phyloP scores from a whole-genome alignment of 2,797 vertebrate genomes.

The Gambelia wislizenii region DNA sequence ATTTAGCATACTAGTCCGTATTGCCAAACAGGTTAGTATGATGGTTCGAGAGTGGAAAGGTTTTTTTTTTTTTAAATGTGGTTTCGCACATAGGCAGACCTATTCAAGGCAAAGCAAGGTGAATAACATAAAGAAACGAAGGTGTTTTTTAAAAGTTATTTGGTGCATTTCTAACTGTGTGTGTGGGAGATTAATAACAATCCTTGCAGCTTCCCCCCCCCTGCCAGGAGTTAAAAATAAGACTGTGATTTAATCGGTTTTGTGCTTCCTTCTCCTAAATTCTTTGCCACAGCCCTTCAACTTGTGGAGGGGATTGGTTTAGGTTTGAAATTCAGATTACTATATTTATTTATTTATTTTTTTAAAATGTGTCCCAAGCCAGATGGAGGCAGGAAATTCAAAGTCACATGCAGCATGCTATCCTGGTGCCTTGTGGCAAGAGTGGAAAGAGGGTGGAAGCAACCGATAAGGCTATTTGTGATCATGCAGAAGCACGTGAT shows the following conservation, averaged over 20 bases:
- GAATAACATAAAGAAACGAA: not conserved
- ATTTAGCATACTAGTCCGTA: conserved; percentile 7
- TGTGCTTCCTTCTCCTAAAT: accelerated
- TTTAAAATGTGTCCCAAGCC: not conserved
- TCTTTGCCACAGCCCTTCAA: not conserved
- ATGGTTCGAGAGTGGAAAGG: conserved; percentile 33
- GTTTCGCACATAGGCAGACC: not conserved
- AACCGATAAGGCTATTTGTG: not conserved
- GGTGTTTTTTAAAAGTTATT: not conserved
- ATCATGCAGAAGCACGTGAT: not conserved
- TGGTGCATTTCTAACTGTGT: accelerated
- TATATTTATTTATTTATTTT: not conserved
- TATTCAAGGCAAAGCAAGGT: not conserved
- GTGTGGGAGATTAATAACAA: not conserved
- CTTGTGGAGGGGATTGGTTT: not conserved
- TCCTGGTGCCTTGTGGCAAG: accelerated
- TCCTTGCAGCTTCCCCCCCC: not conserved
- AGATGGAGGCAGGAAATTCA: not conserved
- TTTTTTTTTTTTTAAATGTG: accelerated
- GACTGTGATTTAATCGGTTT: not conserved
- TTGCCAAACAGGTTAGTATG: conserved; percentile 24
- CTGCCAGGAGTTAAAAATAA: conserved; percentile 21
- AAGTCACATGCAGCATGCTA: accelerated
- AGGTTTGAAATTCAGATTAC: not conserved
- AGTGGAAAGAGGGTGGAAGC: not conserved